These are phyloP conservation scores for Ormyrus nitidulus DNA, from an alignment of 2,888 invertebrate species.

Conservation along the genomic window DNA sequence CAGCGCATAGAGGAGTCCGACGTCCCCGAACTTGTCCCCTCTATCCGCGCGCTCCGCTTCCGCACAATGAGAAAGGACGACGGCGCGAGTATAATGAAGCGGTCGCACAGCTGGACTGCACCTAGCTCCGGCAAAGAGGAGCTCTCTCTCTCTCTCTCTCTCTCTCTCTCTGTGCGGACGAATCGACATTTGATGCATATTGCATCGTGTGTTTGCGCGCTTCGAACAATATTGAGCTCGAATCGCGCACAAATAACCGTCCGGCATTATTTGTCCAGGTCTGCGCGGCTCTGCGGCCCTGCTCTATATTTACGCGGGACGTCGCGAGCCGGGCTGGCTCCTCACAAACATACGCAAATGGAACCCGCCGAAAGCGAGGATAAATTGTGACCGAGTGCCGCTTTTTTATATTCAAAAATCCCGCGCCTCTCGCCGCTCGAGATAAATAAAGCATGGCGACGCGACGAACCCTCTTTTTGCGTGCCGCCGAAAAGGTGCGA, in stretches of 20 bases:
- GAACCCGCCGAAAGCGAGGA: constrained; percentile 3
- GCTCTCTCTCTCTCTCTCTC: not conserved
- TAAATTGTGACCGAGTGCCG: constrained; percentile 24
- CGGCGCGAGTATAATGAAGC: constrained; percentile 25
- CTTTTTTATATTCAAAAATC: constrained; percentile 60
- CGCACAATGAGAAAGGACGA: constrained; percentile 33
- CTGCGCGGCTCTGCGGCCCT: constrained; percentile 15
- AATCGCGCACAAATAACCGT: constrained; percentile 60
- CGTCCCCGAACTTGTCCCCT: not conserved
- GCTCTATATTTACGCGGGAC: constrained; percentile 56
- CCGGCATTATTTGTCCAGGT: constrained; percentile 60
- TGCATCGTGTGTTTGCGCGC: constrained; percentile 60
- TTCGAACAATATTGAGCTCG: constrained; percentile 62
- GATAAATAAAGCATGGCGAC: constrained; percentile 10
- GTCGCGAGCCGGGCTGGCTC: not conserved
- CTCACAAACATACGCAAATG: constrained; percentile 8
- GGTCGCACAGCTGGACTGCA: not conserved
- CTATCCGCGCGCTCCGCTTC: not conserved
- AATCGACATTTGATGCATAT: constrained; percentile 61
- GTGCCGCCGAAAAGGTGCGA: constrained; percentile 43
- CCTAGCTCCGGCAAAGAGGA: not conserved
- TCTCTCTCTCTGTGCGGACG: constrained; percentile 1
- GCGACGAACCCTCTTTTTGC: constrained; percentile 8
- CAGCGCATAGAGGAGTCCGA: not conserved
- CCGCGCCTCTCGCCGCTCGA: constrained; percentile 49